These are phyloP conservation scores for Malachius bipustulatus DNA, from an alignment of 2,888 invertebrate species.

Conservation along the genomic window DNA sequence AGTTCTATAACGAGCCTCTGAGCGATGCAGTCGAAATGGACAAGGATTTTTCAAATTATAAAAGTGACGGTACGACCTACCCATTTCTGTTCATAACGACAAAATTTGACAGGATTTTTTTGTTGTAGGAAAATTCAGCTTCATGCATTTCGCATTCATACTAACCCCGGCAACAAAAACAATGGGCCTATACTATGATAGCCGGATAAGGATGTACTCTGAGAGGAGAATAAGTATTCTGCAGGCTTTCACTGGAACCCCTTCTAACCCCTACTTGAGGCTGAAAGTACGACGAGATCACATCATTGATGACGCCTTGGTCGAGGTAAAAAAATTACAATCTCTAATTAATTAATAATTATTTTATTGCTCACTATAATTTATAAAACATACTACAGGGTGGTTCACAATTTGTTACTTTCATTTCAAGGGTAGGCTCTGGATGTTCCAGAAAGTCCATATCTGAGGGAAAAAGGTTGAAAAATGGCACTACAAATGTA, in stretches of 20 bases:
- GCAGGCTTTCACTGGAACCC: constrained; percentile 72
- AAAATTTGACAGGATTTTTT: too few species aligned
- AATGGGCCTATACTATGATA: constrained; percentile 84
- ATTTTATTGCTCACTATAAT: too few species aligned
- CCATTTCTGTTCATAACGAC: too few species aligned
- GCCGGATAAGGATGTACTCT: constrained; percentile 88
- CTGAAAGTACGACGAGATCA: constrained; percentile 73
- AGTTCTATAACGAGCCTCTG: constrained; percentile 89
- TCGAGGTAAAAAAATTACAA: constrained; percentile 66
- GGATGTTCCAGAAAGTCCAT: too few species aligned
- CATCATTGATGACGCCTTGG: constrained; percentile 84
- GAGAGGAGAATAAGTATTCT: constrained; percentile 78
- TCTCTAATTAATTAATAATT: too few species aligned
- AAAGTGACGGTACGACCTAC: constrained; percentile 48
- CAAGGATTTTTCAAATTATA: constrained; percentile 83
- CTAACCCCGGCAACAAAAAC: constrained; percentile 86
- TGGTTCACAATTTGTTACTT: too few species aligned
- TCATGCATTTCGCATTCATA: constrained; percentile 83
- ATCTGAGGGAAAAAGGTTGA: too few species aligned
- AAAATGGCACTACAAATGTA: constrained; percentile 1
- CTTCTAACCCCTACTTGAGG: constrained; percentile 72
- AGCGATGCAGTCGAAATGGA: constrained; percentile 92
- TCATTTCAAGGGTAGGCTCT: too few species aligned
- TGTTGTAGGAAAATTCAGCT: constrained; percentile 62
- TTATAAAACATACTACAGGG: too few species aligned